phyloP scores from a whole-genome alignment of 2,797 vertebrate genomes.

The Neopelma chrysocephalum region DNA sequence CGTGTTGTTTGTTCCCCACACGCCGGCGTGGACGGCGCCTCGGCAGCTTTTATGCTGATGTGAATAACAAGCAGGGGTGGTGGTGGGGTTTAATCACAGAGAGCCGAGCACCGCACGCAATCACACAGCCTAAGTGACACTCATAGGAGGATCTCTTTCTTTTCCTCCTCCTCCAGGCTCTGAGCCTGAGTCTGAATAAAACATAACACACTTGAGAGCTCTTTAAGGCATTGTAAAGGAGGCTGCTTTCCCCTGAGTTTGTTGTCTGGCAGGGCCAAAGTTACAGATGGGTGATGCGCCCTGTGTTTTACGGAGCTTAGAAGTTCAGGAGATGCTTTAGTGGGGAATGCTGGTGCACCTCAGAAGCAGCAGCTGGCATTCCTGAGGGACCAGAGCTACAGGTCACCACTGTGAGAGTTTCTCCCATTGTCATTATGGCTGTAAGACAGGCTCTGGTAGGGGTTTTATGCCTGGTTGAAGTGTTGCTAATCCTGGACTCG shows the following conservation, averaged over 20 bases:
- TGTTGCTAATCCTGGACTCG: not conserved
- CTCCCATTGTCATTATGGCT: not conserved
- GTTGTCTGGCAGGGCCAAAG: not conserved
- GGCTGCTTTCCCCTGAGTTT: not conserved
- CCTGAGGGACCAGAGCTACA: not conserved
- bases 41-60: not conserved
- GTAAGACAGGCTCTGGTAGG: not conserved
- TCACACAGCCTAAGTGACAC: not conserved
- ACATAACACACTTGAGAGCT: not conserved
- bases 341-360: not conserved
- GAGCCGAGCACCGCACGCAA: not conserved
- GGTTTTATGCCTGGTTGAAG: not conserved
- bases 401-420: not conserved
- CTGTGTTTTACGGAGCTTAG: not conserved
- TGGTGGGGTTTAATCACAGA: not conserved
- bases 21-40: fast-evolving
- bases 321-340: not conserved
- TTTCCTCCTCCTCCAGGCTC: not conserved
- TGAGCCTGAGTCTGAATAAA: not conserved
- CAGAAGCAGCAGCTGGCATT: not conserved
- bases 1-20: not conserved
- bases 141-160: not conserved
- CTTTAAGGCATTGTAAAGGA: not conserved
- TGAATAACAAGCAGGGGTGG: not conserved
- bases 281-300: fast-evolving